phyloP scores from a whole-genome alignment of 2,113 vertebrate genomes.

The Zosterops hypoxanthus region DNA sequence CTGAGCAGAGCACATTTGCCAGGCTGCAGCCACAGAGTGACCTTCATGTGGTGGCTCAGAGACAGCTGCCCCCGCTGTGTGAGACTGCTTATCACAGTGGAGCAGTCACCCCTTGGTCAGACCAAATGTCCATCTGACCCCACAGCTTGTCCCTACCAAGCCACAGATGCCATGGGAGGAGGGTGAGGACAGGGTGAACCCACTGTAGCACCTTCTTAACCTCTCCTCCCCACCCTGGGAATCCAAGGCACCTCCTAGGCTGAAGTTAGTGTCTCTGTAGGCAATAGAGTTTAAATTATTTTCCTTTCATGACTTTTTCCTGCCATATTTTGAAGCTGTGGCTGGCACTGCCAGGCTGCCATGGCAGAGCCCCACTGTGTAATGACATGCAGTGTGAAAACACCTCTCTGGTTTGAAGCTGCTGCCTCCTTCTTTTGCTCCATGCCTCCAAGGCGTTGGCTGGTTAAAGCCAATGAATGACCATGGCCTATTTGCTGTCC shows the following conservation, averaged over 20 bases:
- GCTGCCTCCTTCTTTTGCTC: background rate
- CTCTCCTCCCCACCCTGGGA: background rate
- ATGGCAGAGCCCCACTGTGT: background rate
- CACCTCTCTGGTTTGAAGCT: background rate
- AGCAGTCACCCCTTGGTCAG: background rate
- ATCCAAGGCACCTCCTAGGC: background rate
- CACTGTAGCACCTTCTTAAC: background rate
- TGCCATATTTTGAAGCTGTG: background rate
- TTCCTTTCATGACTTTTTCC: background rate
- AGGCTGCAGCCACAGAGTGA: background rate
- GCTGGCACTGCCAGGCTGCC: background rate
- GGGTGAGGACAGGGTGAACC: background rate
- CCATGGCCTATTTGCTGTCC: background rate
- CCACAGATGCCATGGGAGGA: background rate
- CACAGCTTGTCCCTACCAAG: background rate
- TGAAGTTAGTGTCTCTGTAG: background rate
- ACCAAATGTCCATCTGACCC: background rate
- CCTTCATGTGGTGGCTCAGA: background rate
- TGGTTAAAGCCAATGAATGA: background rate
- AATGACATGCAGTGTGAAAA: background rate
- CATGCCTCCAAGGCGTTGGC: background rate
- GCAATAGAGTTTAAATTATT: background rate
- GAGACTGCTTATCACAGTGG: fast-evolving
- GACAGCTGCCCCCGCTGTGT: fast-evolving
- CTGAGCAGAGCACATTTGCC: background rate